These are phyloP conservation scores for Nasonovia ribisnigri DNA, from an alignment of 2,888 invertebrate species.

Conservation along the genomic window DNA sequence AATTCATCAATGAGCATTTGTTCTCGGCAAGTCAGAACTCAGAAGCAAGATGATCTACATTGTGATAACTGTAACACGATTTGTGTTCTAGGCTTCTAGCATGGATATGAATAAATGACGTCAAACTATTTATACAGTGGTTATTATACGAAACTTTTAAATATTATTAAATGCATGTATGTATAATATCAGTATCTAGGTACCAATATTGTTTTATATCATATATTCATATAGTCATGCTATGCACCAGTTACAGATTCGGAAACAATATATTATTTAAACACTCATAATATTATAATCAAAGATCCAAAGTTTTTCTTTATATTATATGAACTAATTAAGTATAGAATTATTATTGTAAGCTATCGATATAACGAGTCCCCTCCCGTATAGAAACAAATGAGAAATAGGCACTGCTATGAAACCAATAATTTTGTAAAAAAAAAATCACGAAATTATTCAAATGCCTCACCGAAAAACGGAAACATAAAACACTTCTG, in stretches of 20 bases:
- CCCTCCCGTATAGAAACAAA: not conserved
- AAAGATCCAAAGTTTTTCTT: not conserved
- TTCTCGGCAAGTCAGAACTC: not conserved
- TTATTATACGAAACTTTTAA: not conserved
- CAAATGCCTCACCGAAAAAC: not conserved
- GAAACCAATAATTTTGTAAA: not conserved
- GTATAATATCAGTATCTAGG: too few relatives aligned
- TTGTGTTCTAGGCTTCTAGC: not conserved
- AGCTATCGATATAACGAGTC: not conserved
- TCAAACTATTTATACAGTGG: not conserved
- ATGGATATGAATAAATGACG: not conserved
- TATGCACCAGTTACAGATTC: not conserved
- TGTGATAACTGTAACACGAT: conserved; percentile 26
- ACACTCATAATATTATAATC: too few relatives aligned
- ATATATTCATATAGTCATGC: not conserved
- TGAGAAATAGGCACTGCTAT: not conserved
- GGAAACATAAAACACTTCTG: not conserved
- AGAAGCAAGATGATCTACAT: conserved; percentile 26
- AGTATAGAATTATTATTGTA: not conserved
- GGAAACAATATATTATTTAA: not conserved
- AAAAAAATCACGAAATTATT: not conserved
- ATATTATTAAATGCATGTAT: not conserved
- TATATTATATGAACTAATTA: not conserved
- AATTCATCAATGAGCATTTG: conserved; percentile 46
- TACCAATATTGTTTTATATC: too few relatives aligned